Conservation (phyloP, 1,140 invertebrate genomes). For the Macrotrachela quadricornifera region DNA sequence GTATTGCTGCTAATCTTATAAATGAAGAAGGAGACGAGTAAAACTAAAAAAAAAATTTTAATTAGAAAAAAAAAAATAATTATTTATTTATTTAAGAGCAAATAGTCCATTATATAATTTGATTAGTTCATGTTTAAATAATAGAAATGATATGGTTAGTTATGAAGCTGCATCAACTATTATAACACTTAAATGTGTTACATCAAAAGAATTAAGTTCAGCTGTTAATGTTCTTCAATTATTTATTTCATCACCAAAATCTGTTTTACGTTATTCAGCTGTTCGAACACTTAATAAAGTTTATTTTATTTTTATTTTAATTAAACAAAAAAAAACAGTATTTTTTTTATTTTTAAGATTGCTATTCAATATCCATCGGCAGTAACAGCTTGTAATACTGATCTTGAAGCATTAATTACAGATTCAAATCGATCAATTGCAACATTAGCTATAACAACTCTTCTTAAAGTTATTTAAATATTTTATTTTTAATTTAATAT, state of each 20-base stretch:
- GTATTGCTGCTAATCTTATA: constrained; percentile 78
- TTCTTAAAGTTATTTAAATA: too few species aligned
- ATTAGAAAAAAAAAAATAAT: too few species aligned
- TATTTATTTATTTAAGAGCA: too few species aligned
- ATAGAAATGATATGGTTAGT: constrained; percentile 91
- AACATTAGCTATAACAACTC: constrained; percentile 84
- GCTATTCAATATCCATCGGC: constrained; percentile 72
- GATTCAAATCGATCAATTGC: constrained; percentile 85
- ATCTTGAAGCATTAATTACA: constrained; percentile 84
- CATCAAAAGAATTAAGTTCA: constrained; percentile 57
- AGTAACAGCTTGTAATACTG: constrained; percentile 85
- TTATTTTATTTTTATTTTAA: constrained; percentile 57
- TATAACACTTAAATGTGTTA: constrained; percentile 60
- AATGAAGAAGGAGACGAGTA: constrained; percentile 50
- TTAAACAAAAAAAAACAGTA: too few species aligned
- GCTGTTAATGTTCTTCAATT: constrained; percentile 82
- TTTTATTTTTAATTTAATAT: too few species aligned
- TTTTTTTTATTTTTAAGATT: constrained; percentile 20
- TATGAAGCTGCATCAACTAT: constrained; percentile 80
- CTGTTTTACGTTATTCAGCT: constrained; percentile 71
- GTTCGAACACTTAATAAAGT: constrained; percentile 83
- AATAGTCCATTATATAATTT: constrained; percentile 49
- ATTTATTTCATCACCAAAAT: constrained; percentile 79
- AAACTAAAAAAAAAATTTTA: too few species aligned
- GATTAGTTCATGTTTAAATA: constrained; percentile 69